Evolutionary conservation across 2,888 invertebrate species (phyloP), one percentile per base, ranked within the genome.

Genomic region (Ectobius pallidus): DNA sequence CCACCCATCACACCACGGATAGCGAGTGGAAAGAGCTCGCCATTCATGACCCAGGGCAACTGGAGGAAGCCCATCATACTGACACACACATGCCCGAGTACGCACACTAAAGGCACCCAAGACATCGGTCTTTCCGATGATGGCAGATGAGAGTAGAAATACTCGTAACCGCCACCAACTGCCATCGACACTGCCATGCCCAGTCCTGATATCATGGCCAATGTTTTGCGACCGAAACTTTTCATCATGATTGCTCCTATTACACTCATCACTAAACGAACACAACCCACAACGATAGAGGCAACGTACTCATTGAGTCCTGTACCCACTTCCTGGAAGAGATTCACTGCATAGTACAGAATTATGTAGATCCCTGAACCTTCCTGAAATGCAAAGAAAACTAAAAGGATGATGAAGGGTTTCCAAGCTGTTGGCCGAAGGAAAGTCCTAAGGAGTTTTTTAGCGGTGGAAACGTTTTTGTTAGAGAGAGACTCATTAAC

Each of bases 21-120:
- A 72, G 87, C 86, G 75, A 91, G 84, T 1, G 91, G 91, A 78
- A 91, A 92, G 55, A 92, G 80, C 78, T 92, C 92, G 1, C 91
- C 91, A 0, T 89, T 91, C 88, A 92, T 88, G 32, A 92, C 88
- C 91, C 91, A 92, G 0, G 92, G 92, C 3, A 92, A 83, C 27
- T 91, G 92, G 0, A 92, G 81, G 81, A 90, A 91, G 0, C 92
- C 92, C 1, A 91, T 85, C 91, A 91, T 92, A 75, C 90, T 90
- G 78, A 90, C 90, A 0, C 89, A 88, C 0, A 92, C 91, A 80
- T 92, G 91, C 18, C 88, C 83, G 32, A 91, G 82, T 0, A 92
- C 85, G 76, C 91, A 90, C 0, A 88, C 83, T 2, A 91, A 79
- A 30, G 87, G 86, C 18, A 86, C 77, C 79, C 84, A 82, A 0